phyloP scores from a whole-genome alignment of 2,888 invertebrate species.

The Diaphora mendica region DNA sequence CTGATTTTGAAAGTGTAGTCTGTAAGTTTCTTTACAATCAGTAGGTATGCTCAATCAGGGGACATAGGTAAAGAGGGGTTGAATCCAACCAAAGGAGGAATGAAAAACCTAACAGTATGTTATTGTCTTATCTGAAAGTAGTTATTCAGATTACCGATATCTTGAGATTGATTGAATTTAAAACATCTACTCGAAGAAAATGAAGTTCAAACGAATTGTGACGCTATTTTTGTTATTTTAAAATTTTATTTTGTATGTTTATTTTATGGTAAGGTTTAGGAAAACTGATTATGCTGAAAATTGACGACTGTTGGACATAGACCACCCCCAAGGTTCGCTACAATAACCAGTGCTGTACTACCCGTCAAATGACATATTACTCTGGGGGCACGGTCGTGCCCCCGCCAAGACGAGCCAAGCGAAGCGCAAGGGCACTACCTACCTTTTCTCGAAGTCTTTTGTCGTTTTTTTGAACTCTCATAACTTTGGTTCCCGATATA shows the following conservation, averaged over 20 bases:
- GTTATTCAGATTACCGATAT: slow-evolving; percentile 39
- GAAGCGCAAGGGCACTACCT: too few species aligned
- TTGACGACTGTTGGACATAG: too few species aligned
- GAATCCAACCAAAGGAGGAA: neutral
- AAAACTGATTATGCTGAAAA: too few species aligned
- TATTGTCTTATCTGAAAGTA: slow-evolving; percentile 37
- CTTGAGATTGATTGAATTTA: slow-evolving; percentile 19
- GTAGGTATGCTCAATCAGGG: slow-evolving; percentile 6
- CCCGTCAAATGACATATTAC: too few species aligned
- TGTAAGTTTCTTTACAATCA: slow-evolving; percentile 2
- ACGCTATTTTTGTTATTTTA: neutral
- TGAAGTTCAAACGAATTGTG: neutral
- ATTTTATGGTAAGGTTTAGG: too few species aligned
- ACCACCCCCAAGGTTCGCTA: too few species aligned
- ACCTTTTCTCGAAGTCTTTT: too few species aligned
- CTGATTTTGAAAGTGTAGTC: neutral
- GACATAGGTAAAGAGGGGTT: slow-evolving; percentile 16
- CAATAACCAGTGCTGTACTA: too few species aligned
- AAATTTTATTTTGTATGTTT: neutral
- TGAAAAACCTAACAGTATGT: slow-evolving; percentile 70
- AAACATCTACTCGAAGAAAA: neutral
- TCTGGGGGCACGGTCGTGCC: too few species aligned
- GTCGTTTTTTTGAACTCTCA: too few species aligned
- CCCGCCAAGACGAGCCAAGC: too few species aligned
- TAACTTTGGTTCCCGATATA: too few species aligned